These are phyloP conservation scores for Melinaea menophilus DNA, from an alignment of 2,888 invertebrate genomes.

Conservation along the genomic window DNA sequence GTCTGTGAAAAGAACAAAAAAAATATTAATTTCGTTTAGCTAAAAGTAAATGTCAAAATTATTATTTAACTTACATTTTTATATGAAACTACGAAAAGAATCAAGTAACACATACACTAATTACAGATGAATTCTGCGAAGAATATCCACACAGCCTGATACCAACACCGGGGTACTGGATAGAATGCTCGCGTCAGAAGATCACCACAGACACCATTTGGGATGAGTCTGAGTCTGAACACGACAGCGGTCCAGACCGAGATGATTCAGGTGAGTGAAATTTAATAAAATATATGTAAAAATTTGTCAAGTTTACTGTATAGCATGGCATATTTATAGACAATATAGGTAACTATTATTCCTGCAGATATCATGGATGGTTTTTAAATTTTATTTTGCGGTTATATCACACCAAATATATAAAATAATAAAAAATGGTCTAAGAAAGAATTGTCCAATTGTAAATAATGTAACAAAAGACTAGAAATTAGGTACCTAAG, in stretches of 20 bases:
- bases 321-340: no score
- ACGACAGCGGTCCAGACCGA: constrained; percentile 80
- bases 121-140: constrained; percentile 92
- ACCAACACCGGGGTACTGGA: constrained; percentile 96
- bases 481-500: no score
- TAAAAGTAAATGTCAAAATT: background rate
- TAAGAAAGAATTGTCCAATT: no score
- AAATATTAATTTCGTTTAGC: no score
- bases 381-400: no score
- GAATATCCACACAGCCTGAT: constrained; percentile 95
- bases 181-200: constrained; percentile 96
- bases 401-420: no score
- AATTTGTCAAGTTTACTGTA: background rate
- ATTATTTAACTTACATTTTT: constrained; percentile 4
- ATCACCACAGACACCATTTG: constrained; percentile 89
- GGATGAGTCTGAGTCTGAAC: constrained; percentile 92
- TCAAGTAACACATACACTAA: no score
- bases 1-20: no score
- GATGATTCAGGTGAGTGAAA: constrained; percentile 66
- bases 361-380: no score
- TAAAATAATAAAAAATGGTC: no score
- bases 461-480: no score
- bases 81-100: constrained; percentile 21
- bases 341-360: no score
- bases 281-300: background rate